These are phyloP conservation scores for Nanorana parkeri DNA, from an alignment of 2,113 vertebrate species.

Conservation along the genomic window DNA sequence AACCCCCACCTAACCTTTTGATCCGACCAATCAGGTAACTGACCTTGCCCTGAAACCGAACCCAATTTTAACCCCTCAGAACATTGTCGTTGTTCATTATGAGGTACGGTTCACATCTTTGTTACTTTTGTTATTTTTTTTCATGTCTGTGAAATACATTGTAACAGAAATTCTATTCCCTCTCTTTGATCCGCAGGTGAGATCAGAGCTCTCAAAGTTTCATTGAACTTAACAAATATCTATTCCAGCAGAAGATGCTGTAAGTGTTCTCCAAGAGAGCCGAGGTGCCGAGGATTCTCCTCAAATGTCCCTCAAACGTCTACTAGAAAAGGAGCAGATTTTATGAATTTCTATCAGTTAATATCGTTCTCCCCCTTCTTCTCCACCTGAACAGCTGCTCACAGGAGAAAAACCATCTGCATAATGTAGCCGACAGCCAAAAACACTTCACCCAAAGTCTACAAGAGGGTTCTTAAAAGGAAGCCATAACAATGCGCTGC, in stretches of 20 bases:
- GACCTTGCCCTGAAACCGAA: too few species aligned
- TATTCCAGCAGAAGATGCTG: not conserved
- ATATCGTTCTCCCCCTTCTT: slow-evolving; percentile 18
- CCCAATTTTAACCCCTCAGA: too few species aligned
- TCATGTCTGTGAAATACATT: too few species aligned
- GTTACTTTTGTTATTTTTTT: too few species aligned
- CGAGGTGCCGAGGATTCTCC: too few species aligned
- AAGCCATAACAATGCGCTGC: slow-evolving; percentile 52
- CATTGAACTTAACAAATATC: not conserved
- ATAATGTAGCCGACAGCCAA: slow-evolving; percentile 57
- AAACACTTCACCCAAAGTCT: slow-evolving; percentile 52
- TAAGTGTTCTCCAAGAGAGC: not conserved
- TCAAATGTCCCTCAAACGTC: not conserved
- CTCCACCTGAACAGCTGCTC: slow-evolving; percentile 41
- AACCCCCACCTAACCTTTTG: too few species aligned
- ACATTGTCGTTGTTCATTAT: too few species aligned
- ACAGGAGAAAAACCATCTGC: slow-evolving; percentile 21
- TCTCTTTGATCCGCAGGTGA: not conserved
- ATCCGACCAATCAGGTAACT: too few species aligned
- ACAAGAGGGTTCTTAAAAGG: slow-evolving; percentile 48
- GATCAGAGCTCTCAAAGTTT: not conserved
- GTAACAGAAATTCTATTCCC: too few species aligned
- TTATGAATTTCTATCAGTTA: slow-evolving; percentile 24
- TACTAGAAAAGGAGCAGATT: slow-evolving; percentile 13
- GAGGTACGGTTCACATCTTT: too few species aligned